Evolutionary conservation across 2,797 vertebrate genomes (phyloP).

Genomic region (Cuculus canorus): DNA sequence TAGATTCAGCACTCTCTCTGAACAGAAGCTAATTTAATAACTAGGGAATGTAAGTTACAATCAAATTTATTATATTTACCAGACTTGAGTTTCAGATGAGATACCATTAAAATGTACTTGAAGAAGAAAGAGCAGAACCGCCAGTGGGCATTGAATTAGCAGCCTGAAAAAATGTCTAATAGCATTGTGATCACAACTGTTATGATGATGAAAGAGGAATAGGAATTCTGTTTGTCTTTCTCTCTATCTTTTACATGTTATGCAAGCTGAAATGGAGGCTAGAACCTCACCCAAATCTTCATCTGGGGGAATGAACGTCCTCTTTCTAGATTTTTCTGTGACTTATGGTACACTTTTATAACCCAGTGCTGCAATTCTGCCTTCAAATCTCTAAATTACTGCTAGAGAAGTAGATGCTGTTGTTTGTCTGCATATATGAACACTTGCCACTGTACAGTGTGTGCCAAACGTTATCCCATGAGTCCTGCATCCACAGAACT

Average conservation of each 20-base stretch:
- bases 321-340: not conserved
- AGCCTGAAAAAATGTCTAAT: constrained; percentile 22
- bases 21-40: constrained; percentile 35
- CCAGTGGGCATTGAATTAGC: not conserved
- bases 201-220: not conserved
- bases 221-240: not conserved
- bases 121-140: constrained; percentile 3
- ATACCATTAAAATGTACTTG: constrained; percentile 3
- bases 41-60: constrained; percentile 6
- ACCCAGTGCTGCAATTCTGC: not conserved
- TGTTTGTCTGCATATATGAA: not conserved
- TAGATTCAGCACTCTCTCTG: not conserved
- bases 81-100: constrained; percentile 27
- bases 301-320: not conserved
- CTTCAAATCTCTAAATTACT: not conserved
- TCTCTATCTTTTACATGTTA: not conserved
- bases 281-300: not conserved
- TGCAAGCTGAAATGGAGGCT: not conserved
- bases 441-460: not conserved
- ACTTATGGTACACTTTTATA: not conserved
- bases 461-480: accelerated
- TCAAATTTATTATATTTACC: constrained; percentile 38
- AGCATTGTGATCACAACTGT: not conserved
- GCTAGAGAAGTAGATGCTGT: not conserved
- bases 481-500: not conserved